Evolutionary conservation across 2,113 vertebrate genomes (phyloP).

Genomic region (Otus sunia): DNA sequence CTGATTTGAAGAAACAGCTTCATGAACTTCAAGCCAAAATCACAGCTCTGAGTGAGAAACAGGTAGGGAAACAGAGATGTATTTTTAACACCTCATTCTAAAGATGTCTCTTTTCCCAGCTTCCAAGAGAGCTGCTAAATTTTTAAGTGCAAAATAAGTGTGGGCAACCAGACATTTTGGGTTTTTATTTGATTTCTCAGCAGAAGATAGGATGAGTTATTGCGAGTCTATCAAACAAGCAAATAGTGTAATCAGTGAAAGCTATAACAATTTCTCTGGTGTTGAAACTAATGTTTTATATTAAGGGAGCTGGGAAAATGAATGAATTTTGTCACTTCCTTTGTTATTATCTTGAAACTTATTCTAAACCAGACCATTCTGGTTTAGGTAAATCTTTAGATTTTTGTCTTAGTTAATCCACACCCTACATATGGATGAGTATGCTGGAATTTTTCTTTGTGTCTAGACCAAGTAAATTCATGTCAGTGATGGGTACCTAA

Average conservation of each 20-base stretch:
- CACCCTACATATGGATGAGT: background rate
- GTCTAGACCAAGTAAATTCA: background rate
- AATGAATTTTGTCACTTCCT: background rate
- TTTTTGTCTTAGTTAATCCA: background rate
- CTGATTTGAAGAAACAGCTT: constrained; percentile 98
- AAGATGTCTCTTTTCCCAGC: constrained; percentile 62
- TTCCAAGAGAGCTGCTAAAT: constrained; percentile 66
- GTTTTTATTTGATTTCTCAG: constrained; percentile 55
- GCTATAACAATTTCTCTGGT: background rate
- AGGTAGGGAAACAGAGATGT: constrained; percentile 79
- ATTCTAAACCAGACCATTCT: background rate
- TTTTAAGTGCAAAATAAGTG: constrained; percentile 67
- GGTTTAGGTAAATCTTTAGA: background rate
- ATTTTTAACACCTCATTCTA: constrained; percentile 73
- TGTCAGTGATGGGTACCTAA: background rate
- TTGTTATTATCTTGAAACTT: background rate
- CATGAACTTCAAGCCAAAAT: constrained; percentile 99
- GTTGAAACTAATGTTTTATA: background rate
- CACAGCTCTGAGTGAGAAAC: constrained; percentile 97
- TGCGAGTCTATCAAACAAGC: constrained; percentile 51
- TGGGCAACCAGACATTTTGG: constrained; percentile 57
- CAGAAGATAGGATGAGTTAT: background rate
- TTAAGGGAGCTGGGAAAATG: background rate
- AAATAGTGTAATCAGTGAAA: constrained; percentile 51
- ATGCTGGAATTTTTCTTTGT: background rate